Percentiles rank a stretch among this genome's conserved stretches.
Conservation (phyloP, 2,888 invertebrate genomes). For the Noctuana brunneofusca region DNA sequence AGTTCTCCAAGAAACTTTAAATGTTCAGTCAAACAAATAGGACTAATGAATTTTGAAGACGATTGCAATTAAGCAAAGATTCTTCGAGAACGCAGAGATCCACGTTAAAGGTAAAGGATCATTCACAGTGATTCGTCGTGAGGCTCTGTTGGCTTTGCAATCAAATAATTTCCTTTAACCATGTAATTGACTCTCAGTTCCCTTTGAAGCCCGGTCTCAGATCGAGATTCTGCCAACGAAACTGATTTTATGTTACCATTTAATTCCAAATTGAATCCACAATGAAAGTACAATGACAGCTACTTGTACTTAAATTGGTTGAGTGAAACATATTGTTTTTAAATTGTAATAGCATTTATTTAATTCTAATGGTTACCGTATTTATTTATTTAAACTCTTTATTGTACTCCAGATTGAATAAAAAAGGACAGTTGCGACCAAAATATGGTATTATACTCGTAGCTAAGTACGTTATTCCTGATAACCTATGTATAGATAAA, state of each 20-base stretch:
- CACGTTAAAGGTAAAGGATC: constrained; percentile 1
- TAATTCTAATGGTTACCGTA: too few species aligned
- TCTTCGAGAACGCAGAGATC: background rate
- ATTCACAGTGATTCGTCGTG: background rate
- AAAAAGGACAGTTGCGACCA: too few species aligned
- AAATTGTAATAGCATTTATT: background rate
- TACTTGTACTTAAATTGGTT: background rate
- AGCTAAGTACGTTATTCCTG: too few species aligned
- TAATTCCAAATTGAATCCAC: background rate
- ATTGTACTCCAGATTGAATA: too few species aligned
- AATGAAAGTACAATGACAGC: constrained; percentile 2
- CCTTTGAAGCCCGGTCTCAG: constrained; percentile 2
- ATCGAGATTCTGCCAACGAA: constrained; percentile 4
- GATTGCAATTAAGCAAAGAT: constrained; percentile 1
- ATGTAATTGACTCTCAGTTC: constrained; percentile 12
- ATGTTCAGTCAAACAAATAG: background rate
- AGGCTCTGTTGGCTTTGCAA: constrained; percentile 18
- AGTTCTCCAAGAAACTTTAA: too few species aligned
- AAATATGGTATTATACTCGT: too few species aligned
- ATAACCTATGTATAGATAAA: too few species aligned
- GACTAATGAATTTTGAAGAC: background rate
- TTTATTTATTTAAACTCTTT: too few species aligned
- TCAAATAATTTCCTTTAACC: constrained; percentile 26
- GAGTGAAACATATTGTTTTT: background rate
- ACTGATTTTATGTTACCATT: constrained; percentile 8